A percentile compares a stretch with the other conserved stretches of the same genome.
Conservation (phyloP, 2,797 vertebrate genomes). For the Helarctos malayanus region DNA sequence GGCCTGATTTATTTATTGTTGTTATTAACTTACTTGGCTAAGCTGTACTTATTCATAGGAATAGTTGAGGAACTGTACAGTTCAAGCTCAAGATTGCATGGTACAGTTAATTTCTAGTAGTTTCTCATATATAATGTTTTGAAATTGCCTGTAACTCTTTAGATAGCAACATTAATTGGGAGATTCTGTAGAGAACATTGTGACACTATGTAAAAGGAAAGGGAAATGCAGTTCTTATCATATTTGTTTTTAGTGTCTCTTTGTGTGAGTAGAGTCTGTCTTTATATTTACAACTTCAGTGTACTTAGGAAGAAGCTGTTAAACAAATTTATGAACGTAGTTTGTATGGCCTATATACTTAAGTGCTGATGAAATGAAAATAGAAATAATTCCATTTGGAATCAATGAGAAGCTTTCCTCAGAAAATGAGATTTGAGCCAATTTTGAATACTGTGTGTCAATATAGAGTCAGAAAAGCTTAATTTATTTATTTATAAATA, state of each 20-base stretch:
- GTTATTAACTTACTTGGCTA: slow-evolving; percentile 14
- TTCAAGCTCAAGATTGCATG: slow-evolving; percentile 5
- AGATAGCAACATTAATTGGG: background rate
- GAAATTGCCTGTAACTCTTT: slow-evolving; percentile 1
- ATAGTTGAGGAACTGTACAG: slow-evolving; percentile 34
- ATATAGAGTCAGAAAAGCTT: background rate
- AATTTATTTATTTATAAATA: too few species aligned
- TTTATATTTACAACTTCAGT: background rate
- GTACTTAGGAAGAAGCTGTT: background rate
- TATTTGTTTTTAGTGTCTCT: slow-evolving; percentile 26
- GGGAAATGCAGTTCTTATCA: background rate
- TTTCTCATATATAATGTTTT: slow-evolving; percentile 45
- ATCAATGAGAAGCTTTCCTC: slow-evolving; percentile 26
- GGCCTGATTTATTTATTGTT: slow-evolving; percentile 30
- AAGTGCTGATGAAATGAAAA: slow-evolving; percentile 1
- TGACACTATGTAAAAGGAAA: background rate
- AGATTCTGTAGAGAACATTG: background rate
- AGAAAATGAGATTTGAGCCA: slow-evolving; percentile 1
- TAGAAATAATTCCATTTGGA: slow-evolving; percentile 19
- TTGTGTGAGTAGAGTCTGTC: slow-evolving; percentile 1
- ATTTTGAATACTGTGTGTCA: slow-evolving; percentile 34
- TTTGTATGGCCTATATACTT: background rate
- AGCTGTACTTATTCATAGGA: slow-evolving; percentile 50
- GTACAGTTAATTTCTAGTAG: slow-evolving; percentile 30
- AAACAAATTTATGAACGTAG: background rate